Percentiles rank a stretch among this genome's conserved stretches.
phyloP scores from a whole-genome alignment of 2,888 invertebrate species.

The Diplazon laetatorius region DNA sequence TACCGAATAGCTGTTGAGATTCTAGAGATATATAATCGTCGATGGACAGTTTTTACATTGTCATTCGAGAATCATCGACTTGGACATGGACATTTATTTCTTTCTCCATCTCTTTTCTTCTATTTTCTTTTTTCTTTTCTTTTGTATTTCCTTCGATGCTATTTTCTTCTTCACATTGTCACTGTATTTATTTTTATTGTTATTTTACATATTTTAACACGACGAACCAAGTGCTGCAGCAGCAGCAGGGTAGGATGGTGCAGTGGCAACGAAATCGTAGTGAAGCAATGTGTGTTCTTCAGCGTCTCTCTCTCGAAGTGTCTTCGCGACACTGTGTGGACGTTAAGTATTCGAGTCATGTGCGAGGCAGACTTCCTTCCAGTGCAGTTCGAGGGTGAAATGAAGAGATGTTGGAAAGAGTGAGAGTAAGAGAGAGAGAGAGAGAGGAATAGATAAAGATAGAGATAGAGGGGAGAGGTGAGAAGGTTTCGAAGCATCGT shows the following conservation, averaged over 20 bases:
- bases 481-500: neutral
- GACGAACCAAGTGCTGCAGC: neutral
- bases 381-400: conserved; percentile 11
- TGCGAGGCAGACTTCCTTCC: conserved; percentile 54
- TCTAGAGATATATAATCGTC: conserved; percentile 13
- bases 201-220: neutral
- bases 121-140: neutral
- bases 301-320: neutral
- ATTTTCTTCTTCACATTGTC: neutral
- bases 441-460: too few species aligned
- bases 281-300: conserved; percentile 8
- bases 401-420: neutral
- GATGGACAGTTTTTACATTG: conserved; percentile 14
- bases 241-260: neutral
- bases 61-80: conserved; percentile 35
- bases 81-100: neutral
- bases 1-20: neutral
- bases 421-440: neutral
- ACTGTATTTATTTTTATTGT: too few species aligned
- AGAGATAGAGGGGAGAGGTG: too few species aligned
- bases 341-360: conserved; percentile 49
- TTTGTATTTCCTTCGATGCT: neutral
- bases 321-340: neutral
- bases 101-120: neutral
- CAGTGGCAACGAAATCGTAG: conserved; percentile 9